A percentile compares a stretch with the other conserved stretches of the same genome.
phyloP scores from a whole-genome alignment of 2,888 invertebrate species.

The Meteorus colon region DNA sequence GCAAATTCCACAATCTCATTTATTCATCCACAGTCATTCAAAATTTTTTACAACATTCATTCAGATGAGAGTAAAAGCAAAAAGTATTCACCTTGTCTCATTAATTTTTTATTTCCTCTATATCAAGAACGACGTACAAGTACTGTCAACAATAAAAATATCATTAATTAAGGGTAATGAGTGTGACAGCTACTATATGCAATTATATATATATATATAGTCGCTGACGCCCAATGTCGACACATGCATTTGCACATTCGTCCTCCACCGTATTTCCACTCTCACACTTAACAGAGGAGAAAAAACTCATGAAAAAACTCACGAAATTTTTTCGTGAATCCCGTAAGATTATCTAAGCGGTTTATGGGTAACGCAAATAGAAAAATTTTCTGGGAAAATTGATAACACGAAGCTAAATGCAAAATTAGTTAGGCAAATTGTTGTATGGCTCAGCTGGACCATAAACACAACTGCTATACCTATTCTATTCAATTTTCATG shows the following conservation, averaged over 20 bases:
- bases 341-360: background rate
- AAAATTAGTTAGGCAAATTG: background rate
- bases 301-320: constrained; percentile 22
- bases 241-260: background rate
- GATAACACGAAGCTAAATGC: background rate
- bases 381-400: background rate
- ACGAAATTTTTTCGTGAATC: background rate
- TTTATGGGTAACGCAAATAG: background rate
- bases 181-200: background rate
- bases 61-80: background rate
- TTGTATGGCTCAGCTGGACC: background rate
- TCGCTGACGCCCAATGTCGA: background rate
- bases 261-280: constrained; percentile 2
- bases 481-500: background rate
- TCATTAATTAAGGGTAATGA: background rate
- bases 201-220: too few relatives aligned
- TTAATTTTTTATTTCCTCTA: background rate
- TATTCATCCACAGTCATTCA: too few relatives aligned
- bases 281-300: background rate
- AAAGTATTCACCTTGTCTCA: background rate
- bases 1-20: too few relatives aligned
- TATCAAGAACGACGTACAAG: background rate
- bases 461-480: background rate
- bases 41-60: too few relatives aligned
- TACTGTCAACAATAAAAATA: background rate